phyloP scores from a whole-genome alignment of 2,888 invertebrate species.

The Bursaphelenchus okinawaensis region DNA sequence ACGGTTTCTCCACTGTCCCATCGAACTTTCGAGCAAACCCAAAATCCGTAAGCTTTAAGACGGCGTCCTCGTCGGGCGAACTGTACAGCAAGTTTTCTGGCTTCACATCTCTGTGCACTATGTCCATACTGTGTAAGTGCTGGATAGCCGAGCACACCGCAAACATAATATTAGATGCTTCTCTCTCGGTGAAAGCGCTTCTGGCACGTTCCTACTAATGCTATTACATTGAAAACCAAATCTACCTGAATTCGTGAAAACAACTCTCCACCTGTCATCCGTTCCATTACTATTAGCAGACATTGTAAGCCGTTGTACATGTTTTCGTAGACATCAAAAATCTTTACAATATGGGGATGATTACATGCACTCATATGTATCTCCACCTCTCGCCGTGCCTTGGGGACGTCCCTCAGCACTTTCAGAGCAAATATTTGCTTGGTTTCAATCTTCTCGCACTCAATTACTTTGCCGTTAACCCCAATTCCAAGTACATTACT shows the following conservation, averaged over 20 bases:
- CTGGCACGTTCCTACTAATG: conserved; percentile 71
- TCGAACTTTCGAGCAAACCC: conserved; percentile 93
- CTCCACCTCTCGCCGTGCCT: conserved; percentile 84
- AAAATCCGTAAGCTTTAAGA: conserved; percentile 93
- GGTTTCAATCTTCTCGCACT: conserved; percentile 75
- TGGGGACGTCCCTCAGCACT: conserved; percentile 82
- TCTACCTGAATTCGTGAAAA: conserved; percentile 81
- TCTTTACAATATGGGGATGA: conserved; percentile 85
- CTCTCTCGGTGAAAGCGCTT: conserved; percentile 91
- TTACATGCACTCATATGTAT: conserved; percentile 87
- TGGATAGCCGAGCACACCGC: conserved; percentile 91
- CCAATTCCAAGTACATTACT: conserved; percentile 73
- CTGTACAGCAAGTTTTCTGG: conserved; percentile 87
- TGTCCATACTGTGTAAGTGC: conserved; percentile 84
- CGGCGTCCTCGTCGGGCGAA: conserved; percentile 60
- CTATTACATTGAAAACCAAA: conserved; percentile 7
- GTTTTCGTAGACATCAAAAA: conserved; percentile 91
- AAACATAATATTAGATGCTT: conserved; percentile 88
- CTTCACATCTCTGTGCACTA: conserved; percentile 94
- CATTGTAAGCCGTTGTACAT: conserved; percentile 84
- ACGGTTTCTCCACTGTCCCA: conserved; percentile 69
- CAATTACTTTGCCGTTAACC: conserved; percentile 96
- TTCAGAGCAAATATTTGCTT: conserved; percentile 83
- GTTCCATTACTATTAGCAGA: conserved; percentile 97
- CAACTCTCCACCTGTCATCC: conserved; percentile 96